These are phyloP conservation scores for Phalloptychus januarius DNA, from an alignment of 2,797 vertebrate genomes.

Conservation along the genomic window DNA sequence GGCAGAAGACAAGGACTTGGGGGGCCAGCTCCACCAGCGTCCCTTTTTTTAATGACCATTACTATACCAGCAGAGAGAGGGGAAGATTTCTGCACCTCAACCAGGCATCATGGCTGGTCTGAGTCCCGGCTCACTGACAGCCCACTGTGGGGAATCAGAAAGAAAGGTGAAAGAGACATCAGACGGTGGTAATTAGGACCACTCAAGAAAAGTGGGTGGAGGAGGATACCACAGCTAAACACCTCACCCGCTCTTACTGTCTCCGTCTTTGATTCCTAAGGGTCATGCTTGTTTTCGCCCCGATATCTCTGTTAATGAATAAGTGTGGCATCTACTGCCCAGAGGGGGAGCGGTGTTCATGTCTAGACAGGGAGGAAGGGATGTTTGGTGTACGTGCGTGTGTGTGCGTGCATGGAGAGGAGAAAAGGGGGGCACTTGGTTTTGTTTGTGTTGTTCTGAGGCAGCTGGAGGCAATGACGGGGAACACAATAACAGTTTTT, in stretches of 20 bases:
- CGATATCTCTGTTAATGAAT: slow-evolving; percentile 76
- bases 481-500: slow-evolving; percentile 73
- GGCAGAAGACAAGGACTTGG: slow-evolving; percentile 48
- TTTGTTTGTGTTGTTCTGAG: slow-evolving; percentile 71
- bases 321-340: slow-evolving; percentile 51
- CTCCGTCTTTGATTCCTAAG: slow-evolving; percentile 51
- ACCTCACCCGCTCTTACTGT: slow-evolving; percentile 44
- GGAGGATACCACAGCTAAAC: slow-evolving; percentile 57
- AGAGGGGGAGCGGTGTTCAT: slow-evolving; percentile 53
- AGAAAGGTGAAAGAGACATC: slow-evolving; percentile 72
- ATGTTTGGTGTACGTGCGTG: neutral
- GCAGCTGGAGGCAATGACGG: slow-evolving; percentile 75
- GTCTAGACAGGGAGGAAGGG: slow-evolving; percentile 42
- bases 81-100: slow-evolving; percentile 26
- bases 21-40: slow-evolving; percentile 50
- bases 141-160: slow-evolving; percentile 47
- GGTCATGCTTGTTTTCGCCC: slow-evolving; percentile 67
- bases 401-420: neutral
- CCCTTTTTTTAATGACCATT: slow-evolving; percentile 65
- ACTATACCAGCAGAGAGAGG: slow-evolving; percentile 39
- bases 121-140: slow-evolving; percentile 33
- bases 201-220: slow-evolving; percentile 56
- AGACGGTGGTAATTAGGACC: slow-evolving; percentile 73
- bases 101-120: slow-evolving; percentile 33
- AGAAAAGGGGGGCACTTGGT: slow-evolving; percentile 21